A percentile compares a stretch with the other conserved stretches of the same genome.
phyloP scores from a whole-genome alignment of 2,797 vertebrate species.

The Knipowitschia caucasica region DNA sequence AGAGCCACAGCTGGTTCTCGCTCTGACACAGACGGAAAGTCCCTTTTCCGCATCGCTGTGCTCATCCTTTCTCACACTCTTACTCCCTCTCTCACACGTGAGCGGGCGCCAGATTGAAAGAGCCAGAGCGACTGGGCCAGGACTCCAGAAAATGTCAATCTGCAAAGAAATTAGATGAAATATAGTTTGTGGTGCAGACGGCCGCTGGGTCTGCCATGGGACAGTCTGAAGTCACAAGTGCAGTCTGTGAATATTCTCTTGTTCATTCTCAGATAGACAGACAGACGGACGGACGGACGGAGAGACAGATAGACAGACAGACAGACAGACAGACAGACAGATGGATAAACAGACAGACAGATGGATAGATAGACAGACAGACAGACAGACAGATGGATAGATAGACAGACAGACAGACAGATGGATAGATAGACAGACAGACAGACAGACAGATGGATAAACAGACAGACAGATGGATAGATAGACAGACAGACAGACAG shows the following conservation, averaged over 20 bases:
- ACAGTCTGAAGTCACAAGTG: constrained; percentile 3
- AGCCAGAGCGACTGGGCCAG: constrained; percentile 15
- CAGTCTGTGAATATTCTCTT: neutral
- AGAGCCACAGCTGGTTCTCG: constrained; percentile 55
- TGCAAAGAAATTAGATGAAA: constrained; percentile 15
- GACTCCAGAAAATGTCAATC: constrained; percentile 2
- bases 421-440: no score
- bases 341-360: no score
- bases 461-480: no score
- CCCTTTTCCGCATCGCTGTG: constrained; percentile 36
- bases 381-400: no score
- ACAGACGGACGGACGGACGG: no score
- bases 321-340: no score
- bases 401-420: no score
- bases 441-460: no score
- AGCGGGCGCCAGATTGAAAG: constrained; percentile 19
- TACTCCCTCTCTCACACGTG: constrained; percentile 18
- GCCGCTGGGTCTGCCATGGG: neutral
- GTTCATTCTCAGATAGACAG: neutral
- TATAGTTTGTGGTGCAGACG: constrained; percentile 5
- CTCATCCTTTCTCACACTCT: constrained; percentile 43
- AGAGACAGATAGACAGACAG: no score
- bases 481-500: no score
- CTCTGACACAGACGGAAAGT: constrained; percentile 50
- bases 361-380: no score